Base-by-base conservation (phyloP, 2,113 vertebrate genomes). In the Nipponia nippon region DNA sequence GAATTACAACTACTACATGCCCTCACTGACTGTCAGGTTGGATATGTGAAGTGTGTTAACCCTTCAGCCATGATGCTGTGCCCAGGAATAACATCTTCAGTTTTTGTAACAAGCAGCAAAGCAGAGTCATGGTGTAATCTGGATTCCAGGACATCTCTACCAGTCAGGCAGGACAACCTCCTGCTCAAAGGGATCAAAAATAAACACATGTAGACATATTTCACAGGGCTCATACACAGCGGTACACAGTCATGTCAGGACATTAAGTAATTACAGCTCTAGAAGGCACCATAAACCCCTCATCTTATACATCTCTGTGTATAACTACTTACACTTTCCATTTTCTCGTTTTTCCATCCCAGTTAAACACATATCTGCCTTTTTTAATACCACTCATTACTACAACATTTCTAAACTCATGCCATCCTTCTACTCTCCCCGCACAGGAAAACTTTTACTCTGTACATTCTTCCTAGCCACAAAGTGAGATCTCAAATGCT, bases 21-120 rank as follows among this genome's bases (percentile, higher is more conserved):
- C 46, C 50, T 38, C 3, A 1, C 20, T 16, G 50, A 23, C 36
- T 18, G 50, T 21, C n/a, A 56, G 25, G 50, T 10, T 29, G 53
- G 40, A 11, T 38, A 58, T 0, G 1, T 22, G 27, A 46, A 25
- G 15, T 1, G 11, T 22, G 55, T 53, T 53, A 70, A 70, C 27
- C 42, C 72, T 52, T 32, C 58, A 73, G 49, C 34, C 38, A 1
- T 3, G 27, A 47, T 1, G 36, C 50, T 81, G 40, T 12, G 40
- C 25, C 44, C 44, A 66, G 46, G 23, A 87, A 23, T 27, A 67
- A 72, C 50, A 66, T 7, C 46, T 34, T 38, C 63, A 30, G 21
- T 3, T 89, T 73, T 20, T 26, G 13, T 58, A 84, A 53, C 16
- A 84, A 78, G n/a, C 21, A 62, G 18, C 23, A 6, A 26, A 50